Base-by-base conservation (phyloP, 2,113 vertebrate genomes). In the Paraplagusia blochii region DNA sequence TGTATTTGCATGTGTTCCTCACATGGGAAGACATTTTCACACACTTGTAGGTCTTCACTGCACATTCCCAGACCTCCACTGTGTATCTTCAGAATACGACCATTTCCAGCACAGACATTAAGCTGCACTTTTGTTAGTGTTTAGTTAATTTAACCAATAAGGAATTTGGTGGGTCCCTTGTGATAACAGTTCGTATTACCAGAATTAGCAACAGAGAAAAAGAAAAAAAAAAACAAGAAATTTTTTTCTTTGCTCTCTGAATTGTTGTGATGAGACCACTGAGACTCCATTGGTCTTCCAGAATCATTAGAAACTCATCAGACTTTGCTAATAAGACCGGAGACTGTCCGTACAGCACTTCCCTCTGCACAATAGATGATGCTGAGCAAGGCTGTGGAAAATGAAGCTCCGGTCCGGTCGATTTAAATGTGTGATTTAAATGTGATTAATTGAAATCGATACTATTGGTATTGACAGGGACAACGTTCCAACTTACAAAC, bases 401-500 rank as follows among this genome's bases (percentile, higher is more conserved):
- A 85, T 74, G 70, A 85, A 80, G 75, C 68, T 56, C 54, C 75
- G 59, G 12, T 49, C 69, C 53, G 59, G 79, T 77, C 74, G 22
- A 84, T 82, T 75, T 74, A 65, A 62, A 76, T 40, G 39, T 69
- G 51, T 29, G 22, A 29, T 29, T 29, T 69, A 74, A 77, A 80
- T 69, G 86, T 82, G 87, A 88, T 87, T 87, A 86, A 90, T 79
- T 85, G 68, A 52, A 81, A 80, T 80, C 66, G 33, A 83, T 86
- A 58, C 51, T 1, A 46, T 76, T 69, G 54, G 61, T 68, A 55
- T 58, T 14, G 44, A 52, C 60, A 34, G 72, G 53, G 51, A 1
- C 54, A 33, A 7, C 66, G 68, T 79, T 83, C 73, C 48, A 40
- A 65, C 69, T 59, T 9, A 58, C 59, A 29, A 35, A 43, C 53